phyloP scores from a whole-genome alignment of 1,140 invertebrate genomes.

The Drosophila rhopaloa region DNA sequence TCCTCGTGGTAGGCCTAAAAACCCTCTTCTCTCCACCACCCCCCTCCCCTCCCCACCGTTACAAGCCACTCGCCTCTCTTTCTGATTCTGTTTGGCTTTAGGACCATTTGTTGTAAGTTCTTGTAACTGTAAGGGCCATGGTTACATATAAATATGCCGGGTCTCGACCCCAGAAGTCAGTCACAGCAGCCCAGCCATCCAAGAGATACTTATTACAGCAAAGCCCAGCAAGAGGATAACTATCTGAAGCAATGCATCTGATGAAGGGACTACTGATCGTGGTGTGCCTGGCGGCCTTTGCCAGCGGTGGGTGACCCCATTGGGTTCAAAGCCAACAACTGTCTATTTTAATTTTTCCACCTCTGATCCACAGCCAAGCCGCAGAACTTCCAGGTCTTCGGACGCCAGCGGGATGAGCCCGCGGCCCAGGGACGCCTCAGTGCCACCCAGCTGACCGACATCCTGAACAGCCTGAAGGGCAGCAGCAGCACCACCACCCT shows the following conservation, averaged over 20 bases:
- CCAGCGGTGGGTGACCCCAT: conserved; percentile 44
- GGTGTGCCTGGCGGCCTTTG: conserved; percentile 59
- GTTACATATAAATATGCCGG: conserved; percentile 68
- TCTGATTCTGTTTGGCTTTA: background rate
- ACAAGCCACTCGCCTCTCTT: background rate
- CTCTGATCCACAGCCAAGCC: conserved; percentile 46
- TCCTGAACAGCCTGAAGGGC: conserved; percentile 46
- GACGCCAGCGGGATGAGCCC: conserved; percentile 46
- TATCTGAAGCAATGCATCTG: conserved; percentile 51
- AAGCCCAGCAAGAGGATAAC: conserved; percentile 2
- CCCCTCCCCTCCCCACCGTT: background rate
- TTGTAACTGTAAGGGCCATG: conserved; percentile 24
- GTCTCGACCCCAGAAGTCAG: conserved; percentile 58
- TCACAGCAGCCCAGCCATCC: conserved; percentile 55
- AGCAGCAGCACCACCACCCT: background rate
- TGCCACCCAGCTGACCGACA: conserved; percentile 50
- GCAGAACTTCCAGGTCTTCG: conserved; percentile 40
- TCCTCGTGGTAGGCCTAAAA: conserved; percentile 21
- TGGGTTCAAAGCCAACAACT: too few species aligned
- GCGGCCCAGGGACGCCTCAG: conserved; percentile 59
- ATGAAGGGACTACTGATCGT: conserved; percentile 56
- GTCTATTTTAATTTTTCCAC: too few species aligned
- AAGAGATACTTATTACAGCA: conserved; percentile 30
- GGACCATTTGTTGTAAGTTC: conserved; percentile 15
- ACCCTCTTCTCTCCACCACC: background rate